Evolutionary conservation across 2,888 invertebrate genomes (phyloP).

Genomic region (Morpho helenor): DNA sequence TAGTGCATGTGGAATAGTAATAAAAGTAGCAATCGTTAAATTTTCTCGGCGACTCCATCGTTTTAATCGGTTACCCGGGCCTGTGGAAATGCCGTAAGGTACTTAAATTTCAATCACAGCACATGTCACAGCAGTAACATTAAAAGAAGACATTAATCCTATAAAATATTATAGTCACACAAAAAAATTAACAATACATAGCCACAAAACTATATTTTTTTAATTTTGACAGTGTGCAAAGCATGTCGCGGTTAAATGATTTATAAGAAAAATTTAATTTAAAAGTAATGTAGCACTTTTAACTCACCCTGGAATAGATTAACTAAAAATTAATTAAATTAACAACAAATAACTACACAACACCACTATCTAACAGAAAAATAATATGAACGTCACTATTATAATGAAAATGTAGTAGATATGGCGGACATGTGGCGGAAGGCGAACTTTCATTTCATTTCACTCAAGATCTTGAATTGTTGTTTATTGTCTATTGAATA

Average conservation of each 20-base stretch:
- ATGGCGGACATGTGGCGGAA: slow-evolving; percentile 75
- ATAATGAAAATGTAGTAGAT: slow-evolving; percentile 68
- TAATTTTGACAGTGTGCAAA: slow-evolving; percentile 64
- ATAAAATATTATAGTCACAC: not conserved
- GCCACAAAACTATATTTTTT: slow-evolving; percentile 49
- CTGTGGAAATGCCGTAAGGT: slow-evolving; percentile 44
- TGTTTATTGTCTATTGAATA: slow-evolving; percentile 37
- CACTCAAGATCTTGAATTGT: slow-evolving; percentile 35
- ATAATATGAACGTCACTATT: slow-evolving; percentile 71
- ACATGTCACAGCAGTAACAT: slow-evolving; percentile 37
- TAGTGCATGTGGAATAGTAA: slow-evolving; percentile 91
- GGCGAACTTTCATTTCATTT: slow-evolving; percentile 65
- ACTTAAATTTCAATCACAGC: slow-evolving; percentile 26
- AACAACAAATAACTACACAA: slow-evolving; percentile 67
- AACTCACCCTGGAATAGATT: slow-evolving; percentile 62
- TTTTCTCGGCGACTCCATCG: slow-evolving; percentile 85
- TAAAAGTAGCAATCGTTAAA: slow-evolving; percentile 94
- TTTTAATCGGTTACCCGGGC: slow-evolving; percentile 55
- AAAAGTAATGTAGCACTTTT: slow-evolving; percentile 29
- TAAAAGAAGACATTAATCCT: slow-evolving; percentile 28
- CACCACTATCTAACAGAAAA: slow-evolving; percentile 64
- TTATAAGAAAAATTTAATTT: slow-evolving; percentile 47
- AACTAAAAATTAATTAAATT: slow-evolving; percentile 71
- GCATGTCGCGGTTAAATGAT: slow-evolving; percentile 63
- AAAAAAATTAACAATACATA: slow-evolving; percentile 15